phyloP scores from a whole-genome alignment of 2,797 vertebrate genomes.

The Pempheris klunzingeri region DNA sequence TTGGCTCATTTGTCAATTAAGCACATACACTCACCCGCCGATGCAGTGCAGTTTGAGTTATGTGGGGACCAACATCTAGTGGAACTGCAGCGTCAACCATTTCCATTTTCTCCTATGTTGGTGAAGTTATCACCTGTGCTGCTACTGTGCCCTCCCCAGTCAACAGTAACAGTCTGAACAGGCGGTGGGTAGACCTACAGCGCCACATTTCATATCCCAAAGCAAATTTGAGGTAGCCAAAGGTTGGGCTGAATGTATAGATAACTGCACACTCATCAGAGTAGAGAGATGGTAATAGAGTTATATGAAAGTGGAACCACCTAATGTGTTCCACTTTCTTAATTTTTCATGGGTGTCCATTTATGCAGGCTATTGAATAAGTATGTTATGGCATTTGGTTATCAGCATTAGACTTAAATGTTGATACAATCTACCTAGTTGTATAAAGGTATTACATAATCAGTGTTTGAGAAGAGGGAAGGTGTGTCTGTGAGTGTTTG shows the following conservation, averaged over 20 bases:
- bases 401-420: background rate
- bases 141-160: too few relatives aligned
- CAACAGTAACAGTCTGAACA: too few relatives aligned
- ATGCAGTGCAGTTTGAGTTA: too few relatives aligned
- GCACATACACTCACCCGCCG: too few relatives aligned
- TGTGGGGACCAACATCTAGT: too few relatives aligned
- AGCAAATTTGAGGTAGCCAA: background rate
- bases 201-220: too few relatives aligned
- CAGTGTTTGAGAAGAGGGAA: slow-evolving; percentile 15
- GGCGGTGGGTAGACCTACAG: too few relatives aligned
- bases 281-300: background rate
- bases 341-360: background rate
- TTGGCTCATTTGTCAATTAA: too few relatives aligned
- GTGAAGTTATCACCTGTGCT: too few relatives aligned
- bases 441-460: background rate
- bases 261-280: background rate
- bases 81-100: too few relatives aligned
- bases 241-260: background rate
- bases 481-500: background rate
- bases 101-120: too few relatives aligned
- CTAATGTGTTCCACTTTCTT: too few relatives aligned
- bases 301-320: background rate
- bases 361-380: background rate
- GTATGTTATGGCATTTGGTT: background rate
- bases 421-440: background rate